Evolutionary conservation across 1,140 invertebrate species (phyloP), one percentile per base, ranked within the genome.

Genomic region (Drosophila truncata): DNA sequence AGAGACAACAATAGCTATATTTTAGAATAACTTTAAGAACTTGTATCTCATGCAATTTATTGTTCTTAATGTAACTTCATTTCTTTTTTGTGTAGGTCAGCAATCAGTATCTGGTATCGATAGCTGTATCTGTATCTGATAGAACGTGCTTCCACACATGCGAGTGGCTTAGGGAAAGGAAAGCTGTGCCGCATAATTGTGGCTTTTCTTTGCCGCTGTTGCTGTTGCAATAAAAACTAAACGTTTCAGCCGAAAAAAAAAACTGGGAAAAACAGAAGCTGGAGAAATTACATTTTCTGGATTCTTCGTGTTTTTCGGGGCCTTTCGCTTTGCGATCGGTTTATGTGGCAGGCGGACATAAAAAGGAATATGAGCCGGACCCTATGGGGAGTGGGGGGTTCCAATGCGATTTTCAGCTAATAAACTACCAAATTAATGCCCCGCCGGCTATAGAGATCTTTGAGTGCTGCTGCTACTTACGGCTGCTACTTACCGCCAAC

Each of bases 361-460:
- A 67, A 82, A 66, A 58, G 83, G 84, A 82, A 78, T 80, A 61
- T 70, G 64, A 49, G 46, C 67, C 67, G 71, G 39, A 57, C 41
- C 31, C 42, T 14, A 7, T 35, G 46, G 35, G 8, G 9, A 14
- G 23, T 8, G 16, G 23, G 14, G 44, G 23, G 44, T 14, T 52
- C 49, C 23, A 16, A 39, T 33, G 27, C 52, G 58, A 81, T 87
- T 88, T 83, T 66, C 52, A 58, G 47, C 85, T 81, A 88, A 90
- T 88, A 88, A 88, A 90, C 50, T 74, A 41, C 61, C 62, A 90
- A 84, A 90, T 84, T 84, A 78, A 84, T 69, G 58, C 37, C 57
- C 66, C 50, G 13, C 31, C 50, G 64, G 59, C 60, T 23, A 61
- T 47, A 58, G 47, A 63, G 31, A 72, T 78, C 42, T 61, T 31